Evolutionary conservation across 2,113 vertebrate species (phyloP), one percentile per base, ranked within the genome.

Genomic region (Equus quagga): DNA sequence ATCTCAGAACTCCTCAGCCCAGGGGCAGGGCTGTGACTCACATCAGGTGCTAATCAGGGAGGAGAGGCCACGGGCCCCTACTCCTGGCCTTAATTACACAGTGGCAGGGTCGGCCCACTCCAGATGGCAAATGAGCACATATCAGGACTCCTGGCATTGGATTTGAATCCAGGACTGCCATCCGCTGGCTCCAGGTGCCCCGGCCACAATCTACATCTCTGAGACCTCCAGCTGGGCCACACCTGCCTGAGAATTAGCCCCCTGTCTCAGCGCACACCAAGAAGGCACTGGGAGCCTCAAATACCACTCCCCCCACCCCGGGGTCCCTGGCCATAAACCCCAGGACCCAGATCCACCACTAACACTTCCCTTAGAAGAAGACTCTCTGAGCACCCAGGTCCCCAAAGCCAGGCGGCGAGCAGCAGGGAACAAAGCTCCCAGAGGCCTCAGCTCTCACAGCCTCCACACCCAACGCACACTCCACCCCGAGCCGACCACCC

Each of bases 1-100:
- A 6, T 0, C 17, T 18, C 3, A 1, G n/a, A 19, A 14, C 44
- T 5, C 49, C 36, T 56, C 24, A 5, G 41, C 17, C 28, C 26
- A 2, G 62, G 69, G 4, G 11, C 67, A 8, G 51, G n/a, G 18
- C 0, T 46, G 54, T 60, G 78, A 86, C 46, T 58, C 82, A 76
- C 19, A n/a, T 26, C 78, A 80, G 73, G 78, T 76, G 70, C 67
- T 60, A 18, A 14, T 49, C 72, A 58, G 65, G 51, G 26, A 56
- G 65, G 31, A 81, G 28, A 62, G 26, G 36, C 17, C 1, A 41
- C 36, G 36, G 31, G 73, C 44, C 56, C 79, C 88, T 36, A 33
- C 51, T 28, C 28, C 44, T n/a, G 73, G 51, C 58, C 60, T 36
- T 84, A 58, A 85, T 89, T 65, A 81, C 23, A 51, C 9, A 64